Base-by-base conservation (phyloP, 2,888 invertebrate genomes). In the Cephonodes hylas region DNA sequence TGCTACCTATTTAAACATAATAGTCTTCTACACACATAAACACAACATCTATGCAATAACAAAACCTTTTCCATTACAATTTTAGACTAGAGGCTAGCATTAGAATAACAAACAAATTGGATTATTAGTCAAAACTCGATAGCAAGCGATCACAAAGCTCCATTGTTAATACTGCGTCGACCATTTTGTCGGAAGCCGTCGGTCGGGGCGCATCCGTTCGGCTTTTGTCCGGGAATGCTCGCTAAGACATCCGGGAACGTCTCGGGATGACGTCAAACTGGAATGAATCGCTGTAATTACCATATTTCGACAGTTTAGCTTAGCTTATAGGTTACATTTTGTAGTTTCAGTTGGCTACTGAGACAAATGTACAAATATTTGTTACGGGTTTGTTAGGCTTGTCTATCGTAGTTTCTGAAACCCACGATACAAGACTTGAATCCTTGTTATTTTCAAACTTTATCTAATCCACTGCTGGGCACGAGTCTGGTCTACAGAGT, bases 181-280 rank as follows among this genome's bases (percentile, higher is more conserved):
- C 72, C 72, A 72, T 72, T 66, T 72, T 69, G 34, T 58, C 68
- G 72, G 70, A 72, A 66, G 62, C 53, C 38, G 70, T 42, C 25
- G 69, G 68, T 57, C 64, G 65, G 65, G 64, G 58, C 66, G 65
- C 66, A 64, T 70, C 72, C 72, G 66, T 27, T 61, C 64, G 66
- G 63, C 70, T 71, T 69, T 72, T 60, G 64, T 60, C 42, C 34
- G 42, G 23, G 53, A 53, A 53, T 5, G 53, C 53, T 53, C 18
- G 31, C 31, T 53, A 53, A 53, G 53, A 53, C 31, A 18, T 53
- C 53, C 53, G 53, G 31, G 3, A 53, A 18, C 18, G 31, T 53
- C 31, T 31, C 31, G 10, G 53, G 10, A 53, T 18, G n/a, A n/a
- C n/a, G 18, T 27, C 53, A 53, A 53, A 53, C 53, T 20, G 18